Base-by-base conservation (phyloP, 1,140 invertebrate genomes). In the Scaptomyza graminum region DNA sequence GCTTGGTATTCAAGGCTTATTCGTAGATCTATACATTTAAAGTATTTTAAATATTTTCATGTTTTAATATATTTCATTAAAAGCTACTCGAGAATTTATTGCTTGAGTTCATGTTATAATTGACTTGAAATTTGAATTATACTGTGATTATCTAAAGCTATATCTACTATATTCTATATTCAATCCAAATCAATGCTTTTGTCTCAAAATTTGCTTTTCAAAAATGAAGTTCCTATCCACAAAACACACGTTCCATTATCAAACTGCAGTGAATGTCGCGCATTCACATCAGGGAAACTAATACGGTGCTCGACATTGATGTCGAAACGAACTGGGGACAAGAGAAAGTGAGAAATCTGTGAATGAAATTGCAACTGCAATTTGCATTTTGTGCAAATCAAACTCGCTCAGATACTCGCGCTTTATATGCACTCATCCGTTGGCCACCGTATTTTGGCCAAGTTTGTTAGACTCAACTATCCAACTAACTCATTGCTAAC, bases 331-430 rank as follows among this genome's bases (percentile, higher is more conserved):
- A 6, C 8, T 2, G 18, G 4, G 18, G 18, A 22, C 18, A 22
- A 22, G 12, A 41, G 37, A n/a, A 8, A n/a, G 47, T 8, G 25
- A 15, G 18, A 55, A 68, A 68, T 68, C 70, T 56, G 55, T 47
- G 62, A 59, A 51, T 71, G 62, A 39, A 66, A 57, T 59, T 52
- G 52, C 54, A 61, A 70, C 61, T 70, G 52, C 64, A 69, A 74
- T 76, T 76, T 74, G 59, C 47, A 59, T 71, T 68, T 68, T 44
- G 31, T 22, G 34, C 59, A 44, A 28, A 11, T 12, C 22, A 15
- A 28, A 41, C 37, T 41, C 37, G 37, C 5, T 44, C 18, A 22
- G 18, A 22, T 22, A 22, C 18, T 37, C 51, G 15, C 44, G 15
- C 43, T 34, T 47, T 55, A 59, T 59, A 39, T 34, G 31, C 31